These are phyloP conservation scores for Sinotaia quadrata DNA, from an alignment of 2,888 invertebrate species.

Conservation along the genomic window DNA sequence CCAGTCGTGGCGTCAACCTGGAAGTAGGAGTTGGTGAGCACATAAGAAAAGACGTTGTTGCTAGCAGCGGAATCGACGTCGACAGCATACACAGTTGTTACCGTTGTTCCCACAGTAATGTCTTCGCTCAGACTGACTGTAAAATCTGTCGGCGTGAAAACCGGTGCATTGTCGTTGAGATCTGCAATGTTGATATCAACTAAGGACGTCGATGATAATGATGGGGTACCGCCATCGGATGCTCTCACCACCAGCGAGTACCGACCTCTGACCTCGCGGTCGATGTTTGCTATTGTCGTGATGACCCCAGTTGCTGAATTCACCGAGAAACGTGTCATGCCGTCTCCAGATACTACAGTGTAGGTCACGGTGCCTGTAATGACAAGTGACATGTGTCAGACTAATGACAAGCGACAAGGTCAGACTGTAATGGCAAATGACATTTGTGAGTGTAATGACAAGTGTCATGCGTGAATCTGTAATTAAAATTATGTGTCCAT, in stretches of 20 bases:
- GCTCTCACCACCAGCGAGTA: slow-evolving; percentile 31
- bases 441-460: not conserved
- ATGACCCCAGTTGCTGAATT: slow-evolving; percentile 49
- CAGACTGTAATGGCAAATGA: not conserved
- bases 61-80: slow-evolving; percentile 54
- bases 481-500: too few species aligned
- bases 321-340: slow-evolving; percentile 45
- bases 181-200: slow-evolving; percentile 55
- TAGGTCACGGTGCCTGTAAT: slow-evolving; percentile 45
- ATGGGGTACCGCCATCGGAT: slow-evolving; percentile 49
- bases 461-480: too few species aligned
- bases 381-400: not conserved
- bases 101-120: slow-evolving; percentile 42
- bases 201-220: slow-evolving; percentile 38
- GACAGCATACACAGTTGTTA: slow-evolving; percentile 47
- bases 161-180: slow-evolving; percentile 60
- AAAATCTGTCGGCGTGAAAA: slow-evolving; percentile 43
- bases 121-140: slow-evolving; percentile 48
- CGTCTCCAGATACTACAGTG: slow-evolving; percentile 48
- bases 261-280: slow-evolving; percentile 48
- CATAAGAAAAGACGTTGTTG: slow-evolving; percentile 52
- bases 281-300: slow-evolving; percentile 39
- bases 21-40: slow-evolving; percentile 41
- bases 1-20: slow-evolving; percentile 46
- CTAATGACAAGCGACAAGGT: not conserved